Evolutionary conservation across 2,888 invertebrate genomes (phyloP), one percentile per base, ranked within the genome.

Genomic region (Leptopterna dolabrata): DNA sequence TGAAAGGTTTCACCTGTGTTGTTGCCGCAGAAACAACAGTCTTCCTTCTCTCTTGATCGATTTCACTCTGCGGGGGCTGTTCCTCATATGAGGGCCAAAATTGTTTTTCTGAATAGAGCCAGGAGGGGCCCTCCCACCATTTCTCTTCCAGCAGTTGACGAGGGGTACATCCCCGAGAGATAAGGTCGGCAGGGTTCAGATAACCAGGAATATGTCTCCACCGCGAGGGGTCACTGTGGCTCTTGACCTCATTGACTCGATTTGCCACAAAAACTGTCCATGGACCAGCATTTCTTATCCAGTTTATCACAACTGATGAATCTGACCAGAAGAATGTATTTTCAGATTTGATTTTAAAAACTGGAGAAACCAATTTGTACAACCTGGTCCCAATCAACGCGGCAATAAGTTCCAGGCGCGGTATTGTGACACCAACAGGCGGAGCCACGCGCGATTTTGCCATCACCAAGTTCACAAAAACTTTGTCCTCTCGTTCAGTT

Each of bases 161-260:
- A 6, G 90, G 88, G 3, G 85, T 83, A 86, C 91, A 91, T 7
- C 91, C 91, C 70, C 91, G 76, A 0, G 41, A 63, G 2, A 63
- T 14, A 0, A 83, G 16, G 27, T 83, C 83, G n/a, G 83, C 83
- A 0, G 83, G 91, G 91, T 91, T 83, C 6, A 88, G 7, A 6
- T 19, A 29, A 14, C 91, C 91, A 1, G 91, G 90, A 3, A 91
- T 88, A 88, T 91, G 90, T 30, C 88, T 76, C 91, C 91, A 91
- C 0, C 87, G 51, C 1, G 89, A 82, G 0, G 73, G 36, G 7
- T 81, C 81, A 14, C 89, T 87, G 19, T 88, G 91, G 90, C 2
- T 36, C 11, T 19, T 1, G 1, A 84, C 87, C 29, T 87, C 87
- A 2, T 51, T 47, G 9, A 84, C 73, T 45, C 87, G 19, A n/a